Evolutionary conservation across 2,888 invertebrate species (phyloP), one percentile per base, ranked within the genome.

Genomic region (Lasius platythorax): DNA sequence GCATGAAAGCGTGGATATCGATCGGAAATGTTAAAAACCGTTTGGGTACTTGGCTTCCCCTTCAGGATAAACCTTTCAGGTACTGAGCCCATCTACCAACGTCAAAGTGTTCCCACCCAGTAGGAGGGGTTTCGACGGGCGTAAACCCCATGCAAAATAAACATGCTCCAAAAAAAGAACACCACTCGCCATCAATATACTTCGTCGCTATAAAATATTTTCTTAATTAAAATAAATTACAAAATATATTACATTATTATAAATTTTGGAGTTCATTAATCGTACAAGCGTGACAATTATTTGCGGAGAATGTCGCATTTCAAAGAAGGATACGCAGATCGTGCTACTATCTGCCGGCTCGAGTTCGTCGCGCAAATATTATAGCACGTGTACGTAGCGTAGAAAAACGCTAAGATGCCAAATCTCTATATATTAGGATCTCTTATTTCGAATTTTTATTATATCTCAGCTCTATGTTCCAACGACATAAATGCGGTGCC

Each of bases 401-500:
- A 50, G 18, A 50, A 46, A 50, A 50, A 15, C 3, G 12, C 12
- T 46, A 46, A 50, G 5, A 5, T 15, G 8, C n/a, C 18, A 53
- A 53, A 53, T 53, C 50, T n/a, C n/a, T 53, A 18, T 78, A 40
- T 61, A 61, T 72, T 46, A 72, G 28, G 3, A n/a, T 61, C 9
- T 5, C 61, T 70, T 70, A 68, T 56, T 61, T 56, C 23, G 56
- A 56, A 15, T 30, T 50, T 70, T 70, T 33, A 30, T 53, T 67
- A 43, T 43, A 46, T 68, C 28, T 56, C 43, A 30, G 30, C n/a
- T 15, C n/a, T 12, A 40, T 56, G 18, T 40, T 43, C 30, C 12
- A 68, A 68, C 53, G 78, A 68, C 28, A 68, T 78, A 68, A 68
- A 78, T 70, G 33, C 33, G 50, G 33, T 70, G 50, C 56, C 70